Evolutionary conservation across 2,797 vertebrate species (phyloP), one percentile per base, ranked within the genome.

Genomic region (Danio tinwini): DNA sequence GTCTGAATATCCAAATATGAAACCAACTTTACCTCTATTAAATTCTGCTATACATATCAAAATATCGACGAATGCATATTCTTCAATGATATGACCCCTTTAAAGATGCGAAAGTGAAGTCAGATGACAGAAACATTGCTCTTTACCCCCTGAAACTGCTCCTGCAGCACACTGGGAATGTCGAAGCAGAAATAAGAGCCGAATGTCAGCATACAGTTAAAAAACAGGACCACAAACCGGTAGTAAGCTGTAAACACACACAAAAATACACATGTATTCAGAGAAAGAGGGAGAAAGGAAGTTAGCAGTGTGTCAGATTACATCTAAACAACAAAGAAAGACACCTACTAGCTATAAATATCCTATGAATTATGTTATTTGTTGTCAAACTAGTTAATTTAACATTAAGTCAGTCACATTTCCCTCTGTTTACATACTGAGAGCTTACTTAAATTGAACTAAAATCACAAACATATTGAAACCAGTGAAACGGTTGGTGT

Each of bases 181-280:
- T 95, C 92, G 2, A 95, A 96, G 90, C 95, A 96, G 91, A 95
- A 96, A 88, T 92, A 95, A 59, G 94, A 95, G 76, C 94, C 92
- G 1, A 95, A 95, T 0, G 93, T 95, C 83, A 96, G 89, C 84
- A 96, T 84, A 65, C 94, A 95, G 87, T 92, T 95, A 89, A 96
- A 96, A 89, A 95, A 92, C 6, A 95, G 91, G 74, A 95, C 93
- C 87, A 92, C 5, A n/a, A 96, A 96, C 40, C 94, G 90, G 86
- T 94, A 94, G 72, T 91, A 92, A 0, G 78, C 95, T 96, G 90
- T 7, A 81, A 49, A 67, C 37, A 78, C 7, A 76, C 50, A 16
- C 12, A 58, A 73, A 11, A 37, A 74, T 1, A 58, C 11, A 56
- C 39, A 42, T 7, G 21, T 2, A 52, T 39, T 7, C 47, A 69